These are phyloP conservation scores for Callionymus lyra DNA, from an alignment of 2,113 vertebrate genomes.

Conservation along the genomic window DNA sequence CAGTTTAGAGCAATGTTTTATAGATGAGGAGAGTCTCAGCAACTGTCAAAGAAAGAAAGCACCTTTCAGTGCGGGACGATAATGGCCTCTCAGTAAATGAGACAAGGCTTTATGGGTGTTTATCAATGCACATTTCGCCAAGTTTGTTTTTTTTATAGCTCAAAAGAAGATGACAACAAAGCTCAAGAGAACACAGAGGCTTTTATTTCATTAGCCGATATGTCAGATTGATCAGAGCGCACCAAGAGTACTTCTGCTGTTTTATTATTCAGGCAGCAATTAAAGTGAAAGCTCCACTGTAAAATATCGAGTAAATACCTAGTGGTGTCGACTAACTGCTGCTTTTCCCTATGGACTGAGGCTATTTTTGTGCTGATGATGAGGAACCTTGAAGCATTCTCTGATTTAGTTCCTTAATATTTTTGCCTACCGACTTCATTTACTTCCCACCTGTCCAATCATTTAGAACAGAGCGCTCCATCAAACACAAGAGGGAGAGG, in stretches of 20 bases:
- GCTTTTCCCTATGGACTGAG: constrained; percentile 9
- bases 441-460: no score
- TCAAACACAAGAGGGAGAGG: no score
- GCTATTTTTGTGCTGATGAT: constrained; percentile 23
- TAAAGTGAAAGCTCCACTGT: constrained; percentile 37
- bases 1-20: constrained; percentile 67
- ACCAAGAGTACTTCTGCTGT: constrained; percentile 25
- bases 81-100: constrained; percentile 58
- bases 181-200: constrained; percentile 33
- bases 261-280: constrained; percentile 49
- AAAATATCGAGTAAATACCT: constrained; percentile 37
- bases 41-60: constrained; percentile 55
- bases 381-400: constrained; percentile 5
- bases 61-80: constrained; percentile 43
- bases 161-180: constrained; percentile 36
- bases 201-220: constrained; percentile 57
- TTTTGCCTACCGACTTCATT: neutral
- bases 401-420: constrained; percentile 12
- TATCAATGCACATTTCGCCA: constrained; percentile 51
- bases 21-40: constrained; percentile 57
- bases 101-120: constrained; percentile 52
- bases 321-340: constrained; percentile 25
- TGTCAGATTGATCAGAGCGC: constrained; percentile 42
- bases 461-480: no score
- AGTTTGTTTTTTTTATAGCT: constrained; percentile 54